phyloP scores from a whole-genome alignment of 2,113 vertebrate species.

The Mola mola region DNA sequence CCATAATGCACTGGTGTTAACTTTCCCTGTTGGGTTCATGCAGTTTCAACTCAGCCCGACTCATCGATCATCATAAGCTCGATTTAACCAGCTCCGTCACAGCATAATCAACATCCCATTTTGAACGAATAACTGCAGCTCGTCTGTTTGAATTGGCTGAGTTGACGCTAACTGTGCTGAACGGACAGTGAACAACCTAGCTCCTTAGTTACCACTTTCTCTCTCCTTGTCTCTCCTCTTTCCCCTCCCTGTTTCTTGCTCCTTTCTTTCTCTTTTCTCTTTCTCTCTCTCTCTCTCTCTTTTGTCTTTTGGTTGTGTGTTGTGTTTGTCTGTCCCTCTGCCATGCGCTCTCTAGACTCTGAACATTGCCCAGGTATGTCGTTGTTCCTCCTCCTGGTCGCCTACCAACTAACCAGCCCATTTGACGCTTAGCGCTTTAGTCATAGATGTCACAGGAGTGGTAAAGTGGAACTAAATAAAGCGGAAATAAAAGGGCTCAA shows the following conservation, averaged over 20 bases:
- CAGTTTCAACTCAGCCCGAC: conserved; percentile 66
- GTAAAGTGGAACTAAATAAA: conserved; percentile 17
- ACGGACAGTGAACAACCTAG: conserved; percentile 63
- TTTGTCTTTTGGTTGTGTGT: conserved; percentile 73
- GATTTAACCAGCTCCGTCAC: conserved; percentile 6
- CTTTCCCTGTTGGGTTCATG: conserved; percentile 65
- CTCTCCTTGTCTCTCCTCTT: conserved; percentile 45
- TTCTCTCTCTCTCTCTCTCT: conserved; percentile 56
- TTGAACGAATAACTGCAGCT: conserved; percentile 9
- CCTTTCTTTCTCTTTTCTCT: conserved; percentile 56
- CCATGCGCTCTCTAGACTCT: conserved; percentile 95
- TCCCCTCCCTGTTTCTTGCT: conserved; percentile 37
- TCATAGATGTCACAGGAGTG: conserved; percentile 29
- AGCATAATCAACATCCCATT: neutral
- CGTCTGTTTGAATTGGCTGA: conserved; percentile 48
- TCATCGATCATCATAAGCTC: neutral
- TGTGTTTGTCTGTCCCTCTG: conserved; percentile 68
- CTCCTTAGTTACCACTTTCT: conserved; percentile 78
- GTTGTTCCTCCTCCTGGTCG: conserved; percentile 73
- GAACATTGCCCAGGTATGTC: conserved; percentile 99
- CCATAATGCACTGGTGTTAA: conserved; percentile 67
- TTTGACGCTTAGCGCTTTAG: conserved; percentile 77
- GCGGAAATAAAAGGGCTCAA: conserved; percentile 5
- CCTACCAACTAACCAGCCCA: conserved; percentile 87
- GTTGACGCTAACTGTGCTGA: conserved; percentile 67